A percentile compares a stretch with the other conserved stretches of the same genome.
Conservation (phyloP, 30 jellyfish, hydroid and myxozoan species). For the Turritopsis rubra region DNA sequence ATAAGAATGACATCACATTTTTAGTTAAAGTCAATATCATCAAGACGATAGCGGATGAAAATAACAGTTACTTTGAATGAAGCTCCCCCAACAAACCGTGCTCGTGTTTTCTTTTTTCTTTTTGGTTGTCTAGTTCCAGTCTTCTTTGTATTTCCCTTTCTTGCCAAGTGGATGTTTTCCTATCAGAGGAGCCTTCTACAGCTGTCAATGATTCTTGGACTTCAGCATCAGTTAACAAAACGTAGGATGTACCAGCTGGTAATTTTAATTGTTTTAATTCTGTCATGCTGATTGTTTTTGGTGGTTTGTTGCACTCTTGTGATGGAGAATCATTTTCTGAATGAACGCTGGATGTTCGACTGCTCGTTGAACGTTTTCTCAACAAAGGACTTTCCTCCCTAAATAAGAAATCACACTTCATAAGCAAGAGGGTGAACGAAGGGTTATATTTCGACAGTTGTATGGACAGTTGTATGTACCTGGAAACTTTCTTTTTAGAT, state of each 20-base stretch:
- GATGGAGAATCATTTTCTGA: background rate
- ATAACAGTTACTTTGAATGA: slow-evolving; percentile 54
- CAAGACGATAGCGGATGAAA: background rate
- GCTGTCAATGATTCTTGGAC: slow-evolving; percentile 57
- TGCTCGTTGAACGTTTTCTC: slow-evolving; percentile 28
- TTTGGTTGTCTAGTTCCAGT: slow-evolving; percentile 46
- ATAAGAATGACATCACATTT: no score
- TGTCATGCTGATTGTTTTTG: slow-evolving; percentile 3
- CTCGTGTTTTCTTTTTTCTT: slow-evolving; percentile 59
- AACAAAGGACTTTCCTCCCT: slow-evolving; percentile 21
- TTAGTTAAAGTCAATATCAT: background rate
- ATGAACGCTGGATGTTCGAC: slow-evolving; percentile 28
- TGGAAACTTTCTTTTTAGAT: slow-evolving; percentile 8
- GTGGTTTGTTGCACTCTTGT: background rate
- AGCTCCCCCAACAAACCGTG: slow-evolving; percentile 76
- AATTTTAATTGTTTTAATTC: slow-evolving; percentile 6
- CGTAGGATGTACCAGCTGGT: slow-evolving; percentile 44
- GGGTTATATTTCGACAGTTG: background rate
- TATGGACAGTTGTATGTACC: background rate
- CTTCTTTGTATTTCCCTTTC: slow-evolving; percentile 77
- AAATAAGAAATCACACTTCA: background rate
- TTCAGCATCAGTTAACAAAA: slow-evolving; percentile 67
- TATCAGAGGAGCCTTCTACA: slow-evolving; percentile 21
- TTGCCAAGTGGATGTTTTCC: slow-evolving; percentile 67
- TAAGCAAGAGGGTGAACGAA: background rate